phyloP scores from a whole-genome alignment of 2,113 vertebrate species.

The Bubo blakistoni region DNA sequence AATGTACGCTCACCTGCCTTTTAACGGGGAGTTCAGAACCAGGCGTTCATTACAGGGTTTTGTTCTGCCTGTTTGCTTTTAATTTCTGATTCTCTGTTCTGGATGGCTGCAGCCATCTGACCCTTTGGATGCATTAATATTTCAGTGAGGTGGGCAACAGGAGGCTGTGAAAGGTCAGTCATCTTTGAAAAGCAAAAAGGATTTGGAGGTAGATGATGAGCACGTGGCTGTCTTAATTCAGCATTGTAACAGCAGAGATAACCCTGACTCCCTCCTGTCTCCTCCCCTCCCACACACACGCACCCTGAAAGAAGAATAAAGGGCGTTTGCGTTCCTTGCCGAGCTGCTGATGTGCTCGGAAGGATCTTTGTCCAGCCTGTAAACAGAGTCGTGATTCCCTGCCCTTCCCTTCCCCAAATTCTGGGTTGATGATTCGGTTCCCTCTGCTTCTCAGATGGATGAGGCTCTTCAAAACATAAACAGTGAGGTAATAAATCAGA shows the following conservation, averaged over 20 bases:
- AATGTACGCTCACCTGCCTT: neutral
- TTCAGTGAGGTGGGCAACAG: conserved; percentile 12
- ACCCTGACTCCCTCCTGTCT: neutral
- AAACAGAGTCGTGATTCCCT: neutral
- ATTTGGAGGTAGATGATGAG: neutral
- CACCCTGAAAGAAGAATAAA: neutral
- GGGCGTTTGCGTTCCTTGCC: neutral
- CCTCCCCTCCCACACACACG: neutral
- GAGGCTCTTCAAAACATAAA: neutral
- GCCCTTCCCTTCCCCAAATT: neutral
- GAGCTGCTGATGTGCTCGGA: neutral
- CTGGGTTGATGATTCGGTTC: neutral
- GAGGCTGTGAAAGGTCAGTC: neutral
- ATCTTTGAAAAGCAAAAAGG: neutral
- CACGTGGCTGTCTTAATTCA: conserved; percentile 27
- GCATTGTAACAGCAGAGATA: neutral
- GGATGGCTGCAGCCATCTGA: conserved; percentile 4
- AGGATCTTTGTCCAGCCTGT: neutral
- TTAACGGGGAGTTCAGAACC: neutral
- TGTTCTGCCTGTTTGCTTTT: conserved; percentile 26
- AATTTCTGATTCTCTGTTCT: neutral
- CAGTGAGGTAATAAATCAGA: neutral
- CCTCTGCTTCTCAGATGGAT: neutral
- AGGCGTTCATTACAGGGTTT: neutral
- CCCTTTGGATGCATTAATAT: neutral